phyloP scores from a whole-genome alignment of 2,113 vertebrate species.

The Nibea coibor region DNA sequence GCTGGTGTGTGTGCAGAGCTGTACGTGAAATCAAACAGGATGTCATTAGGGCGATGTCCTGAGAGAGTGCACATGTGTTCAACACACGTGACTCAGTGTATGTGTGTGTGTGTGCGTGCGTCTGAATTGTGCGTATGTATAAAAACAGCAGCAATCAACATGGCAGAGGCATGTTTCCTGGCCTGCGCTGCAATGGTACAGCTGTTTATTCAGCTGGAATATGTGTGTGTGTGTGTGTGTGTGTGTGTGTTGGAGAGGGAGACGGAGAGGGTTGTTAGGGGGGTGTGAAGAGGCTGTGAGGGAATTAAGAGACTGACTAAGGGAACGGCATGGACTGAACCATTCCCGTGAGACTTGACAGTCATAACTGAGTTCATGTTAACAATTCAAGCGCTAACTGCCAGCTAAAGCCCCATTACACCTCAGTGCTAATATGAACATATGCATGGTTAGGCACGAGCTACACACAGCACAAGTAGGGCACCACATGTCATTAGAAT shows the following conservation, averaged over 20 bases:
- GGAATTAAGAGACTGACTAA: slow-evolving; percentile 30
- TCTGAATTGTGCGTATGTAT: background rate
- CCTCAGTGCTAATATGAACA: slow-evolving; percentile 29
- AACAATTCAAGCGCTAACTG: slow-evolving; percentile 51
- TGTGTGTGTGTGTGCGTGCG: background rate
- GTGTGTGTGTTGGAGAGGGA: slow-evolving; percentile 24
- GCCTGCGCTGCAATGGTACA: slow-evolving; percentile 60
- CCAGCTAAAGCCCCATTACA: slow-evolving; percentile 35
- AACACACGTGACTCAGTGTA: slow-evolving; percentile 51
- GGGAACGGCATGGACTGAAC: slow-evolving; percentile 40
- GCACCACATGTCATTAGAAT: background rate
- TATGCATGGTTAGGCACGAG: slow-evolving; percentile 19
- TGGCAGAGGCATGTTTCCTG: slow-evolving; percentile 75
- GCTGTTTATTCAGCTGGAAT: slow-evolving; percentile 83
- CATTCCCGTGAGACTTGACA: slow-evolving; percentile 49
- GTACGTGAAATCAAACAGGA: slow-evolving; percentile 55
- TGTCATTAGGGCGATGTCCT: slow-evolving; percentile 42
- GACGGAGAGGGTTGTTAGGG: slow-evolving; percentile 20
- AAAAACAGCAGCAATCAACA: slow-evolving; percentile 62
- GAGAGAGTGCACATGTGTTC: slow-evolving; percentile 43
- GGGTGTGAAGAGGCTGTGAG: slow-evolving; percentile 37
- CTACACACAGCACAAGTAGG: background rate
- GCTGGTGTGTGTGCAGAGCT: slow-evolving; percentile 40
- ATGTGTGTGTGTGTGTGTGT: slow-evolving; percentile 14
- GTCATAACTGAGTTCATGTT: slow-evolving; percentile 53